phyloP scores from a whole-genome alignment of 2,888 invertebrate species.

The Pollenia amentaria region DNA sequence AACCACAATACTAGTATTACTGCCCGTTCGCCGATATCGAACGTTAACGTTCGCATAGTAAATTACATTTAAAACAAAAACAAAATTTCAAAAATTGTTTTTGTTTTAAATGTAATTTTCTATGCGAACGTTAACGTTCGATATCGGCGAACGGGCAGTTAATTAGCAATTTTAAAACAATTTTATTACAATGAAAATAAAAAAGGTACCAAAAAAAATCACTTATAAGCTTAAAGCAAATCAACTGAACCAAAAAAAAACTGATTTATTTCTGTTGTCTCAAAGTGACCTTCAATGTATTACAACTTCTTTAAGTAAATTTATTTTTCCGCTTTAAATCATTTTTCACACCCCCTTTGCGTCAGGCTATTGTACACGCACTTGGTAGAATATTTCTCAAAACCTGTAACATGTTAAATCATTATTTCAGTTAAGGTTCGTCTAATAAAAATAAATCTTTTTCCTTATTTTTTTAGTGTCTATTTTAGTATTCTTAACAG shows the following conservation, averaged over 20 bases:
- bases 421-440: constrained; percentile 4
- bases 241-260: neutral
- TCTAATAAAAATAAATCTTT: constrained; percentile 10
- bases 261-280: neutral
- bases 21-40: no score
- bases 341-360: no score
- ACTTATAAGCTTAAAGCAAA: neutral
- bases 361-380: no score
- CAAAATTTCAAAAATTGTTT: no score
- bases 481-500: neutral
- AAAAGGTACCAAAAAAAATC: neutral
- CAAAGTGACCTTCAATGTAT: constrained; percentile 5
- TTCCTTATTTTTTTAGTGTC: neutral
- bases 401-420: constrained; percentile 19
- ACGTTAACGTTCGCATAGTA: no score
- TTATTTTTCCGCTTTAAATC: no score
- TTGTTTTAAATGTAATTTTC: no score
- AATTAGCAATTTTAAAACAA: no score
- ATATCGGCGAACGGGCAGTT: no score
- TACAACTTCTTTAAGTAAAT: neutral
- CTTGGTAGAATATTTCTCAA: neutral
- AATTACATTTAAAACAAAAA: no score
- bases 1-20: no score
- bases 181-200: neutral
- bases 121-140: no score